phyloP scores from a whole-genome alignment of 2,797 vertebrate species.

The Natrix natrix region DNA sequence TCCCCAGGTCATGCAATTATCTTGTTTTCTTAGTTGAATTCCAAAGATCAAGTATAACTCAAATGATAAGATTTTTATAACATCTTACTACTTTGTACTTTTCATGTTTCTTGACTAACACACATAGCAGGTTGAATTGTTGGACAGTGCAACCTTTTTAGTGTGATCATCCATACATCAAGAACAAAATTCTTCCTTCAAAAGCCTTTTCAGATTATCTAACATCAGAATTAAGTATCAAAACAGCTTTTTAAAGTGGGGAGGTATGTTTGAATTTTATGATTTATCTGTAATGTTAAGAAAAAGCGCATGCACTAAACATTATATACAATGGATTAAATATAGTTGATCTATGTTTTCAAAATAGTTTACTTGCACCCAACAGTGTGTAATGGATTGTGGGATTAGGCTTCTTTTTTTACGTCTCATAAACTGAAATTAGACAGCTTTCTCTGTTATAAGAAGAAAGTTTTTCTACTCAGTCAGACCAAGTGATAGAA shows the following conservation, averaged over 20 bases:
- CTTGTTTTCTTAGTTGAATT: background rate
- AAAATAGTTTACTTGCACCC: background rate
- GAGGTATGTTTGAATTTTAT: slow-evolving; percentile 6
- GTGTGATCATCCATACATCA: slow-evolving; percentile 38
- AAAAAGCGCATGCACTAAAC: slow-evolving; percentile 4
- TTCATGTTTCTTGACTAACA: slow-evolving; percentile 47
- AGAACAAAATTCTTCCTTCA: slow-evolving; percentile 21
- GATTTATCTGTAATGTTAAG: background rate
- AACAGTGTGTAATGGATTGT: background rate
- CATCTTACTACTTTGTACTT: slow-evolving; percentile 49
- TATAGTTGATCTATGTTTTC: background rate
- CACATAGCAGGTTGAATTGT: slow-evolving; percentile 51
- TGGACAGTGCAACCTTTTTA: slow-evolving; percentile 48
- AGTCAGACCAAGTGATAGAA: background rate
- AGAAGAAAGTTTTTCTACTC: background rate
- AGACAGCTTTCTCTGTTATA: background rate
- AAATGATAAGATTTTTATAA: slow-evolving; percentile 4
- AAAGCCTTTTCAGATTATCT: slow-evolving; percentile 19
- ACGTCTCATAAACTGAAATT: background rate
- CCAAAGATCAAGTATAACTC: slow-evolving; percentile 25
- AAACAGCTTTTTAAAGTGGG: slow-evolving; percentile 38
- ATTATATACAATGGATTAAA: background rate
- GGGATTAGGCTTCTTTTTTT: background rate
- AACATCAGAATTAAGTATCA: slow-evolving; percentile 37
- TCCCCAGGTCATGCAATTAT: slow-evolving; percentile 26